A percentile compares a stretch with the other conserved stretches of the same genome.
Conservation (phyloP, 2,888 invertebrate species). For the Amblyjoppa fuscipennis region DNA sequence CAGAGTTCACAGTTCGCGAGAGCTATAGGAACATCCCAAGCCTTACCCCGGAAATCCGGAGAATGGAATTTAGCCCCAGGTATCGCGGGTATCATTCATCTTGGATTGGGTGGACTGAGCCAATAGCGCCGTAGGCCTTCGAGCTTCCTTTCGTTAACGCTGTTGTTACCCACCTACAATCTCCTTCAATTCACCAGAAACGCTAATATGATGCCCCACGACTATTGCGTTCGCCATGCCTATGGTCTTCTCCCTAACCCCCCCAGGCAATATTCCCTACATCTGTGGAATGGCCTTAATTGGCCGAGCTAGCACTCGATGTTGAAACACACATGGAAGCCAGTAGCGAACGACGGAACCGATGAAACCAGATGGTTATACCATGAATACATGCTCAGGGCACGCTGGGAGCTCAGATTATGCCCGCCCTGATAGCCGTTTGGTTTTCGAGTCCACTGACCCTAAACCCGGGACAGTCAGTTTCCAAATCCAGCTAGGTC, state of each 20-base stretch:
- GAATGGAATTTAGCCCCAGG: slow-evolving; percentile 57
- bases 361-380: slow-evolving; percentile 43
- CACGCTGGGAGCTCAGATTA: slow-evolving; percentile 42
- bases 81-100: slow-evolving; percentile 59
- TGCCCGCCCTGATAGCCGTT: slow-evolving; percentile 25
- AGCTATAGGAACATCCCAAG: slow-evolving; percentile 20
- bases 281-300: slow-evolving; percentile 59
- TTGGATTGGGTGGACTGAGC: slow-evolving; percentile 35
- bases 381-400: slow-evolving; percentile 22
- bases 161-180: slow-evolving; percentile 34
- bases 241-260: not conserved
- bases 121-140: slow-evolving; percentile 53
- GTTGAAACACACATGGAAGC: slow-evolving; percentile 27
- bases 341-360: slow-evolving; percentile 27
- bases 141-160: slow-evolving; percentile 35
- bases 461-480: slow-evolving; percentile 22
- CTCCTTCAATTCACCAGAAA: slow-evolving; percentile 16
- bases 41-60: slow-evolving; percentile 36
- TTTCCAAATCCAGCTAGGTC: slow-evolving; percentile 30
- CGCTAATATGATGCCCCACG: slow-evolving; percentile 46
- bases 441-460: slow-evolving; percentile 37
- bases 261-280: not conserved
- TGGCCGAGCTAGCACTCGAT: slow-evolving; percentile 48
- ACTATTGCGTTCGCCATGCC: slow-evolving; percentile 27
- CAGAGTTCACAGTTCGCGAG: slow-evolving; percentile 17